A percentile compares a stretch with the other conserved stretches of the same genome.
Evolutionary conservation across 2,797 vertebrate genomes (phyloP).

Genomic region (Cynopterus sphinx): DNA sequence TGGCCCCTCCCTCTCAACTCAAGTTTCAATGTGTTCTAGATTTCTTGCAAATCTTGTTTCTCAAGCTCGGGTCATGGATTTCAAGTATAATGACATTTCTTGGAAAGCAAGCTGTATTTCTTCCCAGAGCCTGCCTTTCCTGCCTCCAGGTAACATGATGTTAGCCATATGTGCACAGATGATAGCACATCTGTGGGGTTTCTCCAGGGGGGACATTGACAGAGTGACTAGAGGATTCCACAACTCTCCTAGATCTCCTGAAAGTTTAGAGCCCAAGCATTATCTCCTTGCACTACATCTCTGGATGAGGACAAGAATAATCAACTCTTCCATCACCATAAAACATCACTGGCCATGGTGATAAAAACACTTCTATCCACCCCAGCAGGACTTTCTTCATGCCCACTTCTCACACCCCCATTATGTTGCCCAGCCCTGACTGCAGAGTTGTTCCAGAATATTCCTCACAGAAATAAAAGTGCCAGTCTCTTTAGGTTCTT

Average conservation of each 20-base stretch:
- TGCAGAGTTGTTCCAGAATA: neutral
- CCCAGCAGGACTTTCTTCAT: neutral
- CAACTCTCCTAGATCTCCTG: neutral
- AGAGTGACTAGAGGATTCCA: neutral
- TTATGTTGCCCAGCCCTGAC: neutral
- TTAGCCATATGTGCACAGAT: neutral
- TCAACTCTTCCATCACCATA: neutral
- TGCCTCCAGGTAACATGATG: neutral
- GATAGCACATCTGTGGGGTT: neutral
- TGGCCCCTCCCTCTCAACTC: neutral
- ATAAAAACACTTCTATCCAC: neutral
- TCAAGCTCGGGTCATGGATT: neutral
- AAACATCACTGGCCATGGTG: neutral
- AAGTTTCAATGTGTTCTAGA: neutral
- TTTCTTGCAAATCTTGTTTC: neutral
- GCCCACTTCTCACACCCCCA: neutral
- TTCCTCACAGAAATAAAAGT: neutral
- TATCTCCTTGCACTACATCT: neutral
- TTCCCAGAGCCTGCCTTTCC: neutral
- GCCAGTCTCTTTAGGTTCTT: neutral
- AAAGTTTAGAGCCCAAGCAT: no score
- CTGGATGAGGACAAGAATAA: neutral
- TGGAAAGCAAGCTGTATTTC: neutral
- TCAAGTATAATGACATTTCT: neutral
- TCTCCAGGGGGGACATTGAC: neutral